Conservation (phyloP, 2,113 vertebrate genomes). For the Periophthalmus modestus region DNA sequence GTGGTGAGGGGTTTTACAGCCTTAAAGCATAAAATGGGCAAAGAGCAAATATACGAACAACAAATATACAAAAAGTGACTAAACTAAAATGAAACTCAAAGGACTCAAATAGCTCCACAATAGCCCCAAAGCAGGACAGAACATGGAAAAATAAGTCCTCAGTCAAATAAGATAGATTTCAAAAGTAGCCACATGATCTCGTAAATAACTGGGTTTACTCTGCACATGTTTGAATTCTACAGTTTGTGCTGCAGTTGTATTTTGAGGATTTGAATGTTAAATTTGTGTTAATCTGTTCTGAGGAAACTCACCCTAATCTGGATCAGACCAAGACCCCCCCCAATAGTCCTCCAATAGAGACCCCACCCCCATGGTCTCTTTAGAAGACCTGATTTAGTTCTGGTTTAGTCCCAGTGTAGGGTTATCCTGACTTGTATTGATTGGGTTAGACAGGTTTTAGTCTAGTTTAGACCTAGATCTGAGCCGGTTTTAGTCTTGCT, state of each 20-base stretch:
- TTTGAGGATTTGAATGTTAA: constrained; percentile 8
- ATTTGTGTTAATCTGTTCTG: constrained; percentile 9
- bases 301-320: constrained; percentile 1
- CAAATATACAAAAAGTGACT: neutral
- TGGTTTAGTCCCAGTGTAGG: neutral
- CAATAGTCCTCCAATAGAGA: neutral
- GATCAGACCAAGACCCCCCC: constrained; percentile 3
- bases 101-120: neutral
- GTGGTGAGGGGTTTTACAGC: no score
- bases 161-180: no score
- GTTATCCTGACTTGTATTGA: no score
- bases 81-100: neutral
- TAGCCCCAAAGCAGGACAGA: neutral
- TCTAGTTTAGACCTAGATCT: neutral
- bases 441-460: no score
- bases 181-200: neutral
- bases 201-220: neutral
- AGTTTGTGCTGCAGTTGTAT: neutral
- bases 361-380: neutral
- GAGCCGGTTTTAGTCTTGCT: no score
- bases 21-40: neutral
- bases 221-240: neutral
- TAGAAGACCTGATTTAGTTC: neutral
- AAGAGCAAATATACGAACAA: neutral
- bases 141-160: neutral